Evolutionary conservation across 2,888 invertebrate species (phyloP).

Genomic region (Arrhopalites spinosus): DNA sequence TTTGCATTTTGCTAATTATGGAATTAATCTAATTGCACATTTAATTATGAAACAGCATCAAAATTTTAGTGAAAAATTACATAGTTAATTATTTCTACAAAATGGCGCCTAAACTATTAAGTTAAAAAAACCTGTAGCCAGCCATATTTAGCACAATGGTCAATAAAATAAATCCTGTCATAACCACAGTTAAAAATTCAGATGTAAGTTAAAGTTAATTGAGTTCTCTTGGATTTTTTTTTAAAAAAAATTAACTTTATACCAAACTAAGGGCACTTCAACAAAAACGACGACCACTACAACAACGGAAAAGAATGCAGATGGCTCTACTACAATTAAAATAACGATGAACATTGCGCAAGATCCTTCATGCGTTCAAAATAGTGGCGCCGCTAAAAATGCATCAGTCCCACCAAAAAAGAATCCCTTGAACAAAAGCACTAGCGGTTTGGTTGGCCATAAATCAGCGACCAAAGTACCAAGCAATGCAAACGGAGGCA

Average conservation of each 20-base stretch:
- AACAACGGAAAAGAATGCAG: background rate
- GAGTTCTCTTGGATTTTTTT: background rate
- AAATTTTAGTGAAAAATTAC: too few relatives aligned
- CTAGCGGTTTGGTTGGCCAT: too few relatives aligned
- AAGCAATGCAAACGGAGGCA: too few relatives aligned
- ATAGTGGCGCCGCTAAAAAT: background rate
- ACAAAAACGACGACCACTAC: background rate
- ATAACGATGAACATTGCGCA: background rate
- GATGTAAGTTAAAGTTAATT: background rate
- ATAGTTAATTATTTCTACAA: too few relatives aligned
- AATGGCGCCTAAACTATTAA: too few relatives aligned
- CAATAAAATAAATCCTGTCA: background rate
- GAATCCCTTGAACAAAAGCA: too few relatives aligned
- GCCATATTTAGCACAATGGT: too few relatives aligned
- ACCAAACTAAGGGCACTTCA: background rate
- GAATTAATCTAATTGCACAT: too few relatives aligned
- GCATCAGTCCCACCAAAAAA: background rate
- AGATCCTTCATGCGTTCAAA: background rate
- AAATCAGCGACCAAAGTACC: too few relatives aligned
- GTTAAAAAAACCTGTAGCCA: too few relatives aligned
- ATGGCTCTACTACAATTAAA: background rate
- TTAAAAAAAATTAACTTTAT: background rate
- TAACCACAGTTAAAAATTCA: background rate
- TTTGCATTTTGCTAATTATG: too few relatives aligned
- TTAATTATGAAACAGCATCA: too few relatives aligned